Base-by-base conservation (phyloP, 37 sponge, comb jelly and placozoan species). In the Halichondria panicea region DNA sequence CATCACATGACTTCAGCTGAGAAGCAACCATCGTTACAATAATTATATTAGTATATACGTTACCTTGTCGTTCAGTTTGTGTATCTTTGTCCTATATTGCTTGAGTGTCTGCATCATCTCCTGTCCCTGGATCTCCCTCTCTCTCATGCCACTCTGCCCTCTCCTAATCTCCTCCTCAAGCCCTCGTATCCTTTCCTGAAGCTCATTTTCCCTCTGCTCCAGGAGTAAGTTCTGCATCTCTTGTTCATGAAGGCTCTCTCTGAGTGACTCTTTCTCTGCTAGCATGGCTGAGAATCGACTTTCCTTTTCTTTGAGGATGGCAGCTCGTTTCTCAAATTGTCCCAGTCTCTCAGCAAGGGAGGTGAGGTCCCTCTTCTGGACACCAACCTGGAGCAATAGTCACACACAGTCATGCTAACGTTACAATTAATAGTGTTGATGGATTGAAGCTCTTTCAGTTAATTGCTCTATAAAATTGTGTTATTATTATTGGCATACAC, bases 41-140 rank as follows among this genome's bases (percentile, higher is more conserved):
- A n/a, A n/a, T n/a, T n/a, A n/a, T n/a, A n/a, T n/a, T n/a, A n/a
- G n/a, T n/a, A n/a, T n/a, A n/a, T n/a, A n/a, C n/a, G n/a, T n/a
- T n/a, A n/a, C n/a, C n/a, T n/a, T n/a, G n/a, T n/a, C n/a, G n/a
- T n/a, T n/a, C n/a, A n/a, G 56, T 7, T 3, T 9, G 3, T 55
- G 9, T 55, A 6, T 48, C 11, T 18, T 11, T 48, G 15, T 15
- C 11, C 11, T 60, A 60, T 25, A 60, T 8, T n/a, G 13, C 9
- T 11, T 48, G 15, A 48, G 15, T 60, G 62, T 27, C 11, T 60
- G 24, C 25, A 60, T 60, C 41, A 44, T 79, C 80, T 79, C 70
- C 40, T 35, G 35, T 33, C 52, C 44, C 58, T 43, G 58, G 30
- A 35, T 45, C 58, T 69, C 66, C 50, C 50, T 38, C 35, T 33